A percentile compares a stretch with the other conserved stretches of the same genome.
phyloP scores from a whole-genome alignment of 2,797 vertebrate genomes.

The Amblyopsis hoosieri region DNA sequence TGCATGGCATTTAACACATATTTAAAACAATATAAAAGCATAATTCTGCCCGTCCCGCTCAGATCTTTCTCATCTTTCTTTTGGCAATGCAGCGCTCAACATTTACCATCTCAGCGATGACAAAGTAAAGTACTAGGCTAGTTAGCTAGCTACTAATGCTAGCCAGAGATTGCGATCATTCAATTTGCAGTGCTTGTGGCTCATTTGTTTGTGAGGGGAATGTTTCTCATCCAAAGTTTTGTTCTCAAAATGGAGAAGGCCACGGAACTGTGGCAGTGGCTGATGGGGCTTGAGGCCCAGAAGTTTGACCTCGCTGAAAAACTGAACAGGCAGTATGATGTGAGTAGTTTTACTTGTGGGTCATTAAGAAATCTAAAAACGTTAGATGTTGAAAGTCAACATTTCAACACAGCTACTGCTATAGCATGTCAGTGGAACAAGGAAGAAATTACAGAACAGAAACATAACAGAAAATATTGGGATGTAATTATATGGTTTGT shows the following conservation, averaged over 20 bases:
- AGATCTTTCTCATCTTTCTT: neutral
- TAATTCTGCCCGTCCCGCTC: neutral
- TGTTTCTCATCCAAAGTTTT: conserved; percentile 11
- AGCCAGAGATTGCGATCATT: neutral
- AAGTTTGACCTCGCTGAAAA: conserved; percentile 75
- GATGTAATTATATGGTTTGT: too few relatives aligned
- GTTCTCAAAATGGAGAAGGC: conserved; percentile 70
- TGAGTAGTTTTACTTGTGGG: conserved; percentile 47
- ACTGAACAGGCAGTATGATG: conserved; percentile 80
- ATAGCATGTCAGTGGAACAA: too few relatives aligned
- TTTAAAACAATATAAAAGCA: neutral
- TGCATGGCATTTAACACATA: too few relatives aligned
- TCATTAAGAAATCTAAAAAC: neutral
- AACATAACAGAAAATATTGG: too few relatives aligned
- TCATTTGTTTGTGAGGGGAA: conserved; percentile 5
- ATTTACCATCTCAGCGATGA: conserved; percentile 75
- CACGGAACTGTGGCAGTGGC: conserved; percentile 74
- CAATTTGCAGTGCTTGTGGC: neutral
- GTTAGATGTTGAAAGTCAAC: too few relatives aligned
- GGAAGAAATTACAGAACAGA: too few relatives aligned
- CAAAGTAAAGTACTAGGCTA: conserved; percentile 70
- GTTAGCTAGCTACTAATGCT: neutral
- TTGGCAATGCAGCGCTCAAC: conserved; percentile 60
- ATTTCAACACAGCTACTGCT: too few relatives aligned
- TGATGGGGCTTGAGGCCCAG: conserved; percentile 77